phyloP scores from a whole-genome alignment of 2,888 invertebrate genomes.

The Agonopterix heracliana region DNA sequence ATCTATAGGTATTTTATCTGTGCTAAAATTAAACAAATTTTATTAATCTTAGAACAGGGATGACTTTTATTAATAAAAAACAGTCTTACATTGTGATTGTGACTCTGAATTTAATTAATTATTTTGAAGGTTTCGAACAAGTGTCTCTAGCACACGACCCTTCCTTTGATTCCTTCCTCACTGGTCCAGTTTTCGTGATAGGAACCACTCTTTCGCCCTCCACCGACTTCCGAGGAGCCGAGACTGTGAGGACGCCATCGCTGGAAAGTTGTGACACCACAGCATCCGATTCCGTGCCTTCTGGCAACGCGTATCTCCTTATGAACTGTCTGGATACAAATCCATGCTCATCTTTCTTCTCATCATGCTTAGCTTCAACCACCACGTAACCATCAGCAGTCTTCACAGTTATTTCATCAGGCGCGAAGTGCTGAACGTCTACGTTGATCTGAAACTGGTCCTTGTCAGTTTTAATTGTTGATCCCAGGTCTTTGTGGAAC shows the following conservation, averaged over 20 bases:
- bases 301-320: conserved; percentile 82
- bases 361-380: conserved; percentile 85
- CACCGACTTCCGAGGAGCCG: conserved; percentile 66
- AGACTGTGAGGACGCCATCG: conserved; percentile 83
- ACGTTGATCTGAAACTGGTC: conserved; percentile 79
- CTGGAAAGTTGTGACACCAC: conserved; percentile 83
- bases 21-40: background rate
- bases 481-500: conserved; percentile 58
- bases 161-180: conserved; percentile 42
- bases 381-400: conserved; percentile 80
- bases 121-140: background rate
- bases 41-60: background rate
- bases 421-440: conserved; percentile 84
- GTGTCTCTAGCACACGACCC: background rate
- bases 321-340: conserved; percentile 82
- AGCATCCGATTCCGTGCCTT: conserved; percentile 79
- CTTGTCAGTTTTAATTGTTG: conserved; percentile 64
- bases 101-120: background rate
- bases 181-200: conserved; percentile 75
- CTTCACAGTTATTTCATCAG: conserved; percentile 84
- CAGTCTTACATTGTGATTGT: background rate
- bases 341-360: conserved; percentile 83
- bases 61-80: background rate
- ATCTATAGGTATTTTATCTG: no score
- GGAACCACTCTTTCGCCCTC: conserved; percentile 67